Evolutionary conservation across 2,888 invertebrate species (phyloP).

Genomic region (Bombylius discolor): DNA sequence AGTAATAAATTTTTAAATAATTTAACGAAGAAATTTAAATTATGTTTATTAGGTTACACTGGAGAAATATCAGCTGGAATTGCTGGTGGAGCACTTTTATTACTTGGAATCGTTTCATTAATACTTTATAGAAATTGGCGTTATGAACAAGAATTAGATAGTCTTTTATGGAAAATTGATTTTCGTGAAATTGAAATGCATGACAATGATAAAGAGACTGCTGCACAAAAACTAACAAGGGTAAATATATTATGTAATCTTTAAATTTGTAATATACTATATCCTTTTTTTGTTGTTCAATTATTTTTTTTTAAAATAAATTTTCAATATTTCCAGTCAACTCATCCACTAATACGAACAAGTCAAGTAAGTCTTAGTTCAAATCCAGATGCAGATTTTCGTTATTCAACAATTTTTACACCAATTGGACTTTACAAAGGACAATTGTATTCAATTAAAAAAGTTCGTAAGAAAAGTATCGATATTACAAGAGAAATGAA

Average conservation of each 20-base stretch:
- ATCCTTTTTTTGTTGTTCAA: not conserved
- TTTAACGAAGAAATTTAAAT: not conserved
- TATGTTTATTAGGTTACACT: conserved; percentile 51
- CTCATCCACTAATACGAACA: conserved; percentile 55
- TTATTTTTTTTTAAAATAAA: not conserved
- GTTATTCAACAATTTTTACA: conserved; percentile 81
- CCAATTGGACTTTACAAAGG: conserved; percentile 83
- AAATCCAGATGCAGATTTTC: conserved; percentile 82
- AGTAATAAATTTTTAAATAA: not conserved
- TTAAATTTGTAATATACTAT: no score
- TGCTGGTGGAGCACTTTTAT: conserved; percentile 58
- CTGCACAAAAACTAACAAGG: conserved; percentile 32
- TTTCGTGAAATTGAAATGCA: conserved; percentile 74
- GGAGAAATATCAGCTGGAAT: conserved; percentile 72
- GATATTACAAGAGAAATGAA: conserved; percentile 84
- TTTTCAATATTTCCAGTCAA: conserved; percentile 1
- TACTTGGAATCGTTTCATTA: conserved; percentile 58
- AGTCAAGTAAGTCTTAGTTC: conserved; percentile 86
- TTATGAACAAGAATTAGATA: conserved; percentile 87
- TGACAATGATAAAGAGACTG: conserved; percentile 41
- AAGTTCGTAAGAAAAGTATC: conserved; percentile 69
- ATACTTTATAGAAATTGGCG: conserved; percentile 81
- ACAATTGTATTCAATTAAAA: conserved; percentile 73
- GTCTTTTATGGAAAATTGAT: conserved; percentile 87
- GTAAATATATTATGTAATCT: no score